Percentiles rank a stretch among this genome's conserved stretches.
These are phyloP conservation scores for Platycnemis pennipes DNA, from an alignment of 2,888 invertebrate species.

Conservation along the genomic window DNA sequence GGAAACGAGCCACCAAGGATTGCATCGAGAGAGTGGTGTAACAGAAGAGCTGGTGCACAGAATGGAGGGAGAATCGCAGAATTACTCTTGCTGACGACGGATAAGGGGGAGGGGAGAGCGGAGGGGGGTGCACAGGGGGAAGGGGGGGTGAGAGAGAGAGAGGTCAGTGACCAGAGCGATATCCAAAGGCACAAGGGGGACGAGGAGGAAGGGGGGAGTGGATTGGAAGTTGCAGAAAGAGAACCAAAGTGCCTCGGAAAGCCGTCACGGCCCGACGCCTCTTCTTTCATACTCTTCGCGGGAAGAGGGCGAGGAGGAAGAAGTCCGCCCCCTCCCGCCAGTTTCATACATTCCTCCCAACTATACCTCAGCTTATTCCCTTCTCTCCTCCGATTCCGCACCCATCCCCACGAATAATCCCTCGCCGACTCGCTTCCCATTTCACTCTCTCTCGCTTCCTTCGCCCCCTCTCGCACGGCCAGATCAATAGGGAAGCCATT, in stretches of 20 bases:
- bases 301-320: neutral
- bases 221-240: neutral
- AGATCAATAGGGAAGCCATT: constrained; percentile 65
- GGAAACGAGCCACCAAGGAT: neutral
- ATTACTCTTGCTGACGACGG: neutral
- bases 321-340: neutral
- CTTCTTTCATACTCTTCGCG: neutral
- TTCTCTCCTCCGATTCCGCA: neutral
- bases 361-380: neutral
- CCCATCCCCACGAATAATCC: constrained; percentile 42
- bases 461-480: constrained; percentile 28
- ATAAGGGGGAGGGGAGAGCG: neutral
- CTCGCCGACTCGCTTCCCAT: constrained; percentile 59
- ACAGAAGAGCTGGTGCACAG: neutral
- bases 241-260: neutral
- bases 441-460: constrained; percentile 13
- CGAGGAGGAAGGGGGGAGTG: neutral
- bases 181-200: constrained; percentile 26
- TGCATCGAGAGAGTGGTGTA: neutral
- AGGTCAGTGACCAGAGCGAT: constrained; percentile 64
- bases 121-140: neutral
- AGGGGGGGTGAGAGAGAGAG: constrained; percentile 33
- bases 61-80: neutral
- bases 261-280: constrained; percentile 40
- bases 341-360: neutral